Conservation (phyloP, 2,113 vertebrate genomes). For the Genyomyrus donnyi region DNA sequence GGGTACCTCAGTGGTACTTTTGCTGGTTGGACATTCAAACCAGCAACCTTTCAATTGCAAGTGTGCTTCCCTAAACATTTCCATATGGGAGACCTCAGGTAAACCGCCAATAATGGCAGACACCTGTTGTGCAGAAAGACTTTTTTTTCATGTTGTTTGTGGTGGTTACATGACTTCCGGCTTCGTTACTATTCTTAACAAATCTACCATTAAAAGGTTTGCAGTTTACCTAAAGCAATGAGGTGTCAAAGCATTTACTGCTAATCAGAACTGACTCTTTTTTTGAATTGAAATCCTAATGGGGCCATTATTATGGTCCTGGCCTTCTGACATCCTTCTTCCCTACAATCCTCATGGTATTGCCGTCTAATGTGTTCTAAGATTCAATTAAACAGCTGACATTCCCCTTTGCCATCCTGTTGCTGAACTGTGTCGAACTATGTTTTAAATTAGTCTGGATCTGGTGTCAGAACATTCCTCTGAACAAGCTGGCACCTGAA, state of each 20-base stretch:
- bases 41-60: too few relatives aligned
- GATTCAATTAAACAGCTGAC: conserved; percentile 61
- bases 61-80: too few relatives aligned
- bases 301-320: conserved; percentile 43
- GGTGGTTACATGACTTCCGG: neutral
- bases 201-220: conserved; percentile 14
- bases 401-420: conserved; percentile 56
- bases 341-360: conserved; percentile 51
- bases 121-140: neutral
- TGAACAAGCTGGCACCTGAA: conserved; percentile 36
- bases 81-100: neutral
- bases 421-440: conserved; percentile 57
- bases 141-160: neutral
- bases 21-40: too few relatives aligned
- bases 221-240: conserved; percentile 35
- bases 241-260: conserved; percentile 41
- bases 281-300: conserved; percentile 44
- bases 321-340: conserved; percentile 45
- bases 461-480: conserved; percentile 51
- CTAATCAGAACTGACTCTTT: conserved; percentile 26
- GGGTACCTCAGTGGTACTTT: too few relatives aligned
- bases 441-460: conserved; percentile 58
- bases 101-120: neutral
- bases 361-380: conserved; percentile 55
- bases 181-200: conserved; percentile 21